These are phyloP conservation scores for Campylorhamphus procurvoides DNA, from an alignment of 2,113 vertebrate species.

Conservation along the genomic window DNA sequence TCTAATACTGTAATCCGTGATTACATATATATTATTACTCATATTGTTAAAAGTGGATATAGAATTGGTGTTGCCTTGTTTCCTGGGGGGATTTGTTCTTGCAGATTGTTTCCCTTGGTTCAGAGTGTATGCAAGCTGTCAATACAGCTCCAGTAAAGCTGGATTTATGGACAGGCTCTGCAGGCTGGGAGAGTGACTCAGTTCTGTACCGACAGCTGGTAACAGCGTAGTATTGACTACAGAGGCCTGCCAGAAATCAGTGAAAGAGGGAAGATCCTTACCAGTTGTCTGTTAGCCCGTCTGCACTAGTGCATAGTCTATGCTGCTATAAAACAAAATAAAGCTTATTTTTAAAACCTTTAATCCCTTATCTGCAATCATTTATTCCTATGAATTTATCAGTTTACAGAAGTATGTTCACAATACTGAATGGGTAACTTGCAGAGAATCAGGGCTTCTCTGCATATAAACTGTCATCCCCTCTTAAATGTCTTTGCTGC, in stretches of 20 bases:
- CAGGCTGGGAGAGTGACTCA: background rate
- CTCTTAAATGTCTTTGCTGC: background rate
- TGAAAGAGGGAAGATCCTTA: background rate
- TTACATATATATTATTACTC: background rate
- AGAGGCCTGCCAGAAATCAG: background rate
- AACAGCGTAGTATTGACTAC: background rate
- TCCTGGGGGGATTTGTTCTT: background rate
- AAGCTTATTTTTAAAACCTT: background rate
- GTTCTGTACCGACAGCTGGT: background rate
- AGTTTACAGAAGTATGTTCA: background rate
- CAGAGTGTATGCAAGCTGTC: background rate
- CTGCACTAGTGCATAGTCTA: background rate
- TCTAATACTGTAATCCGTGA: constrained; percentile 41
- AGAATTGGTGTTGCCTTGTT: background rate
- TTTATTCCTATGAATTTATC: background rate
- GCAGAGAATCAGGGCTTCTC: background rate
- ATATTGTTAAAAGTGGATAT: constrained; percentile 4
- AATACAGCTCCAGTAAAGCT: background rate
- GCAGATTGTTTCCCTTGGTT: background rate
- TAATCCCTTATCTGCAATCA: background rate
- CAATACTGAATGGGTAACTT: background rate
- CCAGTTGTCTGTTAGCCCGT: background rate
- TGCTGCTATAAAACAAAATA: background rate
- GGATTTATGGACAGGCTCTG: background rate
- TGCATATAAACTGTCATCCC: background rate